A percentile compares a stretch with the other conserved stretches of the same genome.
phyloP scores from a whole-genome alignment of 1,140 invertebrate species.

The Sinonovacula constricta region DNA sequence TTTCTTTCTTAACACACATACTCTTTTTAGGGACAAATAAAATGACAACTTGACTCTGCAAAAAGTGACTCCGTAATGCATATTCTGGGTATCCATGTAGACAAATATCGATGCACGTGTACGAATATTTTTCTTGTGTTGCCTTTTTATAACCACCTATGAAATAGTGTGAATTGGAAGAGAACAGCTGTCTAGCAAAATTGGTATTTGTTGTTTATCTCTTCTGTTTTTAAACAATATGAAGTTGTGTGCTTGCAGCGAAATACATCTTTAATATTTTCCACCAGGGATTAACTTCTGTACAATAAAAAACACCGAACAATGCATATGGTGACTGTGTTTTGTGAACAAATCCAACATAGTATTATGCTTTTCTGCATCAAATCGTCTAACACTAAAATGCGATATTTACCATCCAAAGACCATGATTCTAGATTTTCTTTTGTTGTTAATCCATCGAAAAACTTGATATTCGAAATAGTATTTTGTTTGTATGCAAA shows the following conservation, averaged over 20 bases:
- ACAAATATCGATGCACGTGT: slow-evolving; percentile 11
- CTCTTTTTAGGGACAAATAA: slow-evolving; percentile 22
- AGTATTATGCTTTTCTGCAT: background rate
- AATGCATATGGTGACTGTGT: slow-evolving; percentile 40
- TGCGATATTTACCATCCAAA: background rate
- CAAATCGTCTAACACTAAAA: slow-evolving; percentile 23
- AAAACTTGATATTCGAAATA: slow-evolving; percentile 21
- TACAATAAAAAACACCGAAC: too few species aligned
- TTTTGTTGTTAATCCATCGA: slow-evolving; percentile 14
- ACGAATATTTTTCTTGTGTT: slow-evolving; percentile 4
- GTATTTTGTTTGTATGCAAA: slow-evolving; percentile 11
- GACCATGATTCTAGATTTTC: slow-evolving; percentile 11
- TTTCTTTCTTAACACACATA: background rate
- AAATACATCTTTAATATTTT: slow-evolving; percentile 35
- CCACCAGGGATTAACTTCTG: slow-evolving; percentile 36
- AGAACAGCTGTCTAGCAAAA: too few species aligned
- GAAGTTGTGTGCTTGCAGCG: too few species aligned
- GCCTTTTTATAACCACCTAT: slow-evolving; percentile 18
- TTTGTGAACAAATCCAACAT: background rate
- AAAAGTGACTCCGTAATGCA: too few species aligned
- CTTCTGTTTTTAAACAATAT: too few species aligned
- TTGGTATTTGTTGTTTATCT: too few species aligned
- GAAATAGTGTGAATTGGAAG: too few species aligned
- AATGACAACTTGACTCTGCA: slow-evolving; percentile 2
- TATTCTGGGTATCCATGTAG: slow-evolving; percentile 14